Evolutionary conservation across 2,113 vertebrate species (phyloP).

Genomic region (Cygnus atratus): DNA sequence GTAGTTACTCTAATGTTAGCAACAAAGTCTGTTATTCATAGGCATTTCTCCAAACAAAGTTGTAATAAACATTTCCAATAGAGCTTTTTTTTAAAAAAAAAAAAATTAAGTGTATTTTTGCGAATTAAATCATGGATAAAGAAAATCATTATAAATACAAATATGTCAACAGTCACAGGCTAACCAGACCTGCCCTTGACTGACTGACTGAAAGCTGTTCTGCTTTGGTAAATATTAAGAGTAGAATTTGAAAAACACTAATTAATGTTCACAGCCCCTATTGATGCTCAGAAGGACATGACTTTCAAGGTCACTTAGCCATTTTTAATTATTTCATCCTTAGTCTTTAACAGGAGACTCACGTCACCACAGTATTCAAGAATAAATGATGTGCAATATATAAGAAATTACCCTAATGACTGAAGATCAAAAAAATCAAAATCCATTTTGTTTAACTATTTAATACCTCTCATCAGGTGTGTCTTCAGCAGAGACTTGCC

Average conservation of each 20-base stretch:
- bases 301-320: slow-evolving; percentile 24
- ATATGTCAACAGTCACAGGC: not conserved
- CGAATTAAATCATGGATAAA: not conserved
- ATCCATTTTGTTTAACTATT: not conserved
- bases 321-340: slow-evolving; percentile 32
- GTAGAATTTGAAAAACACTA: slow-evolving; percentile 26
- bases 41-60: not conserved
- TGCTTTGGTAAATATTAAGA: slow-evolving; percentile 42
- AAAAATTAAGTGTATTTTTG: not conserved
- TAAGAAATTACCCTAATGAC: not conserved
- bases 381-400: not conserved
- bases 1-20: not conserved
- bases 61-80: not conserved
- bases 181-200: not conserved
- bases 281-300: not conserved
- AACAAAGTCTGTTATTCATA: not conserved
- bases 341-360: not conserved
- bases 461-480: not conserved
- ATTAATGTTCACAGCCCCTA: slow-evolving; percentile 16
- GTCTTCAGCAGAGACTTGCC: not conserved
- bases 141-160: not conserved
- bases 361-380: not conserved
- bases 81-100: not conserved
- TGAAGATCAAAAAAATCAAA: not conserved
- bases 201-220: not conserved